These are phyloP conservation scores for Rhinella marina DNA, from an alignment of 2,797 vertebrate genomes.

Conservation along the genomic window DNA sequence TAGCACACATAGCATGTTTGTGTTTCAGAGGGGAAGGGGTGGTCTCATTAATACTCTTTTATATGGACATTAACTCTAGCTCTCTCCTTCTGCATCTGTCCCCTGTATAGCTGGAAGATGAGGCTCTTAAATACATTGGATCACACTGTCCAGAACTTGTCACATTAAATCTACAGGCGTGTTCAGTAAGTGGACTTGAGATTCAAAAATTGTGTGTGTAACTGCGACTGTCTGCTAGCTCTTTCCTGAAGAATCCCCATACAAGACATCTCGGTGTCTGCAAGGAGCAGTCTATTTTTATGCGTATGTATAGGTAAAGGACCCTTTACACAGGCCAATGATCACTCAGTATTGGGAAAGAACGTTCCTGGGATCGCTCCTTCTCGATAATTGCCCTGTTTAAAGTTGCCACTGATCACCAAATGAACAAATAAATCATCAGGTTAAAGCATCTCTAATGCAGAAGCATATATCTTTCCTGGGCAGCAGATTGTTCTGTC, in stretches of 20 bases:
- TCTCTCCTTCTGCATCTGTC: constrained; percentile 10
- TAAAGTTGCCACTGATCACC: too few relatives aligned
- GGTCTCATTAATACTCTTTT: background rate
- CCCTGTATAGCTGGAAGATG: constrained; percentile 86
- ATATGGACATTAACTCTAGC: background rate
- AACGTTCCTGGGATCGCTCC: too few relatives aligned
- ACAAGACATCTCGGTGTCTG: background rate
- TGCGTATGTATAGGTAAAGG: background rate
- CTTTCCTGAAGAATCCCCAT: background rate
- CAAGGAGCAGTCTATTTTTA: background rate
- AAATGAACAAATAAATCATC: too few relatives aligned
- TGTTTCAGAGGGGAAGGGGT: too few relatives aligned
- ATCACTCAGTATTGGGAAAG: too few relatives aligned
- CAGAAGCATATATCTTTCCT: too few relatives aligned
- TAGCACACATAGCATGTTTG: too few relatives aligned
- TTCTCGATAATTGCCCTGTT: too few relatives aligned
- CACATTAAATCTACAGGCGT: constrained; percentile 94
- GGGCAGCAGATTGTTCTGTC: too few relatives aligned
- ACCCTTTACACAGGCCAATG: too few relatives aligned
- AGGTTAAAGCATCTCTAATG: too few relatives aligned
- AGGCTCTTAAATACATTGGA: constrained; percentile 95
- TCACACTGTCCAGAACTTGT: constrained; percentile 92
- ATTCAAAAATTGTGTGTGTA: background rate
- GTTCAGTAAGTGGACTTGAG: constrained; percentile 83
- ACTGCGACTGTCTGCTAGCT: background rate